Percentiles rank a stretch among this genome's conserved stretches.
These are phyloP conservation scores for Amblyopsis rosae DNA, from an alignment of 2,113 vertebrate species.

Conservation along the genomic window DNA sequence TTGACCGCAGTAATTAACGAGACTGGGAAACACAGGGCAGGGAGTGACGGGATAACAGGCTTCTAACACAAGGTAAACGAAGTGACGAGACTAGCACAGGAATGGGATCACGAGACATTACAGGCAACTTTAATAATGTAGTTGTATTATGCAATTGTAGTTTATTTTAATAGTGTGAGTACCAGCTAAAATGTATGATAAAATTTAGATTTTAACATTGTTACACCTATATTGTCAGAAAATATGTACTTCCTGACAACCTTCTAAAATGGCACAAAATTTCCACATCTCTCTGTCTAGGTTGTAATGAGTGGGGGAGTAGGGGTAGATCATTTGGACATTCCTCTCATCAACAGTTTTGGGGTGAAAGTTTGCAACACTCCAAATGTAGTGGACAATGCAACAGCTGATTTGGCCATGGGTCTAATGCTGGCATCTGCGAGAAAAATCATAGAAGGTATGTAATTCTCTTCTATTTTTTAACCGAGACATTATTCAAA, in stretches of 20 bases:
- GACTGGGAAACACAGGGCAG: no score
- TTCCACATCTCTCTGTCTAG: constrained; percentile 44
- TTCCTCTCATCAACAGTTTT: constrained; percentile 74
- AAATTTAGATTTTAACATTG: no score
- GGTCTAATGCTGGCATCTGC: constrained; percentile 80
- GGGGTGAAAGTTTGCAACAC: constrained; percentile 80
- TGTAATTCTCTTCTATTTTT: neutral
- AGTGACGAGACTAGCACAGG: no score
- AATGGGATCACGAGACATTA: no score
- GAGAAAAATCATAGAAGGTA: constrained; percentile 78
- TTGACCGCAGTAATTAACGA: no score
- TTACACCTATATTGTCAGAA: neutral
- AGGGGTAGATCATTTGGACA: constrained; percentile 81
- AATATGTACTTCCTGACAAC: neutral
- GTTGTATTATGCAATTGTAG: neutral
- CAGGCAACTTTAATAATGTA: no score
- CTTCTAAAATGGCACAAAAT: neutral
- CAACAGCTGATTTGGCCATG: constrained; percentile 82
- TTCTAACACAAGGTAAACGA: no score
- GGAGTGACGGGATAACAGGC: no score
- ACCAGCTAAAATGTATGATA: neutral
- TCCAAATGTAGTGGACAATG: constrained; percentile 67
- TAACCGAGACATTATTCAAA: no score
- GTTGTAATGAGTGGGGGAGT: constrained; percentile 76
- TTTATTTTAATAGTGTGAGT: neutral